These are phyloP conservation scores for Phortica variegata DNA, from an alignment of 1,140 invertebrate species.

Conservation along the genomic window DNA sequence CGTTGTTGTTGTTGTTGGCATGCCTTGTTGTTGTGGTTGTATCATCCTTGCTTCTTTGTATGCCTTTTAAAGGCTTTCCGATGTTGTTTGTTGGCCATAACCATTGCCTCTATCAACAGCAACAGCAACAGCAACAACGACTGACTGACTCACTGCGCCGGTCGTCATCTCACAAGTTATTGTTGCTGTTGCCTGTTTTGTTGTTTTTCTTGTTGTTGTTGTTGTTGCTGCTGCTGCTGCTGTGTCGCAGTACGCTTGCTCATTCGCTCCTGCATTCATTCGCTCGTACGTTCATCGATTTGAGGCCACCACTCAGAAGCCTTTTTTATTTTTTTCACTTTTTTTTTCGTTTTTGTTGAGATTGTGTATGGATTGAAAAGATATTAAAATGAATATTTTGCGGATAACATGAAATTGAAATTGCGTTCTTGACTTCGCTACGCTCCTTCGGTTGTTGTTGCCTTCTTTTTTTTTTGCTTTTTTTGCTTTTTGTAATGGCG, in stretches of 20 bases:
- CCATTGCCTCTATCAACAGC: not conserved
- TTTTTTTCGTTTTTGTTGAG: slow-evolving; percentile 11
- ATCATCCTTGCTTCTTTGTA: too few species aligned
- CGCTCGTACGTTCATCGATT: too few species aligned
- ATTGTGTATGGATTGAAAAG: slow-evolving; percentile 42
- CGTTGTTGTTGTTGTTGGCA: too few species aligned
- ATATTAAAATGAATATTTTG: slow-evolving; percentile 56
- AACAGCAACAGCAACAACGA: not conserved
- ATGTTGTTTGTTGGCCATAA: not conserved
- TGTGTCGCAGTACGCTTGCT: not conserved
- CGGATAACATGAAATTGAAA: slow-evolving; percentile 56
- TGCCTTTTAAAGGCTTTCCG: not conserved
- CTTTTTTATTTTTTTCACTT: slow-evolving; percentile 5
- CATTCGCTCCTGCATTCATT: not conserved
- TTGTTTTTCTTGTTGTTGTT: slow-evolving; percentile 2
- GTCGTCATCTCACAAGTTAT: not conserved
- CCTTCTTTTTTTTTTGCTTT: not conserved
- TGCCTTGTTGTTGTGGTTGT: too few species aligned
- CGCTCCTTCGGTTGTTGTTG: slow-evolving; percentile 23
- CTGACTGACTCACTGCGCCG: too few species aligned
- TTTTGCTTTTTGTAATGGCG: too few species aligned
- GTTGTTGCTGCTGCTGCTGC: slow-evolving; percentile 1
- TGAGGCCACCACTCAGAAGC: not conserved
- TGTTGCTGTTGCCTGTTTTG: slow-evolving; percentile 2
- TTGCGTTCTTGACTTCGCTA: slow-evolving; percentile 33